Conservation (phyloP, 1,140 invertebrate genomes). For the Aphelinus certus region DNA sequence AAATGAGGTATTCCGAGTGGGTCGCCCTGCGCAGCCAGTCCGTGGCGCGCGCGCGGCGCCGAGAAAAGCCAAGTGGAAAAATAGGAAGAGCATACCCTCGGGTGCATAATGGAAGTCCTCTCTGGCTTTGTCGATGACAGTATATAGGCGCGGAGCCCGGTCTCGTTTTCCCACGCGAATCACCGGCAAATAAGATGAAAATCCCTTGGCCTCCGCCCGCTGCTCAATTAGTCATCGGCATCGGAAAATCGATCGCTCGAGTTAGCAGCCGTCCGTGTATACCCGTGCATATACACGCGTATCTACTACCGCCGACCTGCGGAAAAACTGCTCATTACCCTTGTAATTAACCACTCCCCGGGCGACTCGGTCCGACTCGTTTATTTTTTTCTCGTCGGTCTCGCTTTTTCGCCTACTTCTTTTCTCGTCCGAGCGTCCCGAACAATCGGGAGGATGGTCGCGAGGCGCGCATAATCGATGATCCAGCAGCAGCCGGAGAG, state of each 20-base stretch:
- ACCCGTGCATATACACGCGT: too few relatives aligned
- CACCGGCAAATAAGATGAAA: conserved; percentile 14
- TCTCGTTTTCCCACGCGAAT: conserved; percentile 12
- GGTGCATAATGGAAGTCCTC: conserved; percentile 37
- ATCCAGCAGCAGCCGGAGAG: not conserved
- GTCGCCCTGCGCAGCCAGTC: conserved; percentile 10
- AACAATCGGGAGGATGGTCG: not conserved
- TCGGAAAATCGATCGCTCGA: conserved; percentile 16
- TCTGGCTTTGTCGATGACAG: not conserved
- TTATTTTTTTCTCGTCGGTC: not conserved
- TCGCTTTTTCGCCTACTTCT: not conserved
- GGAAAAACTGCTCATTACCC: conserved; percentile 33
- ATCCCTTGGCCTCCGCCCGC: not conserved
- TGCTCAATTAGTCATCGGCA: conserved; percentile 16
- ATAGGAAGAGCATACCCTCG: conserved; percentile 9
- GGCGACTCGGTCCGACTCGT: not conserved
- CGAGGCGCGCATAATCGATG: conserved; percentile 1
- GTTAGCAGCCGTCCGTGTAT: too few relatives aligned
- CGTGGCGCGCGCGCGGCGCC: not conserved
- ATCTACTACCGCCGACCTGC: too few relatives aligned
- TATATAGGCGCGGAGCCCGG: not conserved
- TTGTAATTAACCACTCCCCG: conserved; percentile 15
- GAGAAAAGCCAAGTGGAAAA: not conserved
- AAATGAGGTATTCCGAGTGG: conserved; percentile 47
- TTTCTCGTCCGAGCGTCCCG: not conserved